phyloP scores from a whole-genome alignment of 2,888 invertebrate species.

The Dendrolimus pini region DNA sequence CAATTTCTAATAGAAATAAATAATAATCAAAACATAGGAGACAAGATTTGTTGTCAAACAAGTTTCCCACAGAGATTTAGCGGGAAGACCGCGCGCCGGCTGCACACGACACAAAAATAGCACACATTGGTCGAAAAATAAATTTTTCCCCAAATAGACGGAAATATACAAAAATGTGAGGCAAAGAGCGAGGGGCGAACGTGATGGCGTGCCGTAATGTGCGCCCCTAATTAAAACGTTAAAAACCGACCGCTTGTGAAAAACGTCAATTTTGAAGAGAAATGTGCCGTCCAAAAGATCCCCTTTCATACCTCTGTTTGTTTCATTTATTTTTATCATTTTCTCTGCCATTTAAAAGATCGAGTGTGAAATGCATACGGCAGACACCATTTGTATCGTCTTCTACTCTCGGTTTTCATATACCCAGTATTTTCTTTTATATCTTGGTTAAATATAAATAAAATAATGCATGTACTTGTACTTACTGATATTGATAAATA shows the following conservation, averaged over 20 bases:
- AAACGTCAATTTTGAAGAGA: slow-evolving; percentile 75
- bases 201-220: slow-evolving; percentile 73
- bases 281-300: slow-evolving; percentile 70
- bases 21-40: slow-evolving; percentile 21
- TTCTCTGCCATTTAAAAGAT: slow-evolving; percentile 28
- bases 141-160: slow-evolving; percentile 74
- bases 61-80: slow-evolving; percentile 75
- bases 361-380: slow-evolving; percentile 1
- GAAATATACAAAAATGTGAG: slow-evolving; percentile 75
- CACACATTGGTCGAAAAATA: slow-evolving; percentile 74
- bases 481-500: not conserved
- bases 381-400: not conserved
- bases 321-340: slow-evolving; percentile 59
- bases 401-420: not conserved
- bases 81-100: slow-evolving; percentile 60
- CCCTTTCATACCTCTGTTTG: slow-evolving; percentile 58
- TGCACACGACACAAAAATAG: slow-evolving; percentile 74
- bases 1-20: slow-evolving; percentile 12
- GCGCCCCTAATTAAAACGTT: slow-evolving; percentile 77
- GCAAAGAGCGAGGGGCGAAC: slow-evolving; percentile 71
- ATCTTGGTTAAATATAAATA: no score
- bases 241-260: slow-evolving; percentile 74
- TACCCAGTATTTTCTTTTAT: not conserved
- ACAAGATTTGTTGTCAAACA: slow-evolving; percentile 38
- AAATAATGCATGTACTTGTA: no score